Base-by-base conservation (phyloP, 2,797 vertebrate genomes). In the Catostomus latipinnis region DNA sequence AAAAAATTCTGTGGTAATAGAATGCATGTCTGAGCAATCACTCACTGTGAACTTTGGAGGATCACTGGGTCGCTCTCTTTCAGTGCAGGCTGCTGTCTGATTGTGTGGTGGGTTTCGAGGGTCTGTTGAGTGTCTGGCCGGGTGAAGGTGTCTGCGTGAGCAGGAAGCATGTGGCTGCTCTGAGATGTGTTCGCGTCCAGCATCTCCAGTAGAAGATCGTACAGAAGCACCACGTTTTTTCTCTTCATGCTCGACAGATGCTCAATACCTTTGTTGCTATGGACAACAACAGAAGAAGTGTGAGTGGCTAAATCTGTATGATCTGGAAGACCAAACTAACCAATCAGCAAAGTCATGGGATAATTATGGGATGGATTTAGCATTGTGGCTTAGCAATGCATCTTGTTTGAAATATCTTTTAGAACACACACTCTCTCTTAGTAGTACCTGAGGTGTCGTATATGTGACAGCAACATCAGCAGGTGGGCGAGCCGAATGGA, bases 201-300 rank as follows among this genome's bases (percentile, higher is more conserved):
- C 98, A 99, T 99, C 93, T 99, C 98, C 91, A 98, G 88, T 13
- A 99, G 94, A 83, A 99, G 90, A 87, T 99, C 96, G 4, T 99
- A 98, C 56, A 98, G 94, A 0, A 98, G 93, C 5, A 99, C 96
- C 84, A 98, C 94, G 0, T 99, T 99, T 89, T 96, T 98, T 85
- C 95, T 96, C 92, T 98, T 99, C 97, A 99, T 99, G 89, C 88
- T 96, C 83, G 96, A 95, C 54, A 99, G 94, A 71, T 99, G 98
- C 83, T 98, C 97, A 93, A 99, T 97, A 72, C 98, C 98, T 90
- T 98, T 99, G 94, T 99, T 98, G 87, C 98, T 99, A 86, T 0
- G 34, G 70, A 75, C 0, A 5, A 62, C n/a, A 63, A n/a, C 10
- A 61, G 8, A 69, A 77, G 13, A 48, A 43, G 50, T 34, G 14